Evolutionary conservation across 2,113 vertebrate species (phyloP).

Genomic region (Herpailurus yagouaroundi): DNA sequence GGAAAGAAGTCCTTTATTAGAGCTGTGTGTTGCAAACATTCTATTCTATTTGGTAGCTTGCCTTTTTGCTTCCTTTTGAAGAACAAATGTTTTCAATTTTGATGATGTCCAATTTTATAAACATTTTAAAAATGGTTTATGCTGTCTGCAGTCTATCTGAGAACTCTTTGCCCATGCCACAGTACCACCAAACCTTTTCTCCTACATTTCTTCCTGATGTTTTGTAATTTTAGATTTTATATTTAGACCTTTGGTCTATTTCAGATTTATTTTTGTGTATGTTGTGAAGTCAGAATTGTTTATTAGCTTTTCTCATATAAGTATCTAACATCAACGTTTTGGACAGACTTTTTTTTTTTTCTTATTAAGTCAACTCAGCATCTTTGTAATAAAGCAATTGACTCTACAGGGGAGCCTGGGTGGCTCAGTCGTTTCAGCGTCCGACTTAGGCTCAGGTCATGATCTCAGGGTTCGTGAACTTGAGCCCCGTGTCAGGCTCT

Average conservation of each 20-base stretch:
- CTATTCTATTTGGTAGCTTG: background rate
- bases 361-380: background rate
- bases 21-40: background rate
- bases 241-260: background rate
- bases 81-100: conserved; percentile 39
- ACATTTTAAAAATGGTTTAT: background rate
- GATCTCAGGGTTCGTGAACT: no score
- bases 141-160: background rate
- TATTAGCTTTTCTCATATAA: background rate
- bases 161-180: background rate
- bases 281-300: background rate
- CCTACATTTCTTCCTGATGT: background rate
- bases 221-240: background rate
- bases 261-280: background rate
- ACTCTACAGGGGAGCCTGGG: background rate
- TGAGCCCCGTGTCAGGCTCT: no score
- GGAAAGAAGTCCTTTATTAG: conserved; percentile 5
- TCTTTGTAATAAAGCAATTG: background rate
- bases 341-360: background rate
- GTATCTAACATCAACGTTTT: background rate
- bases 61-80: background rate
- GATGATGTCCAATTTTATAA: background rate
- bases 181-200: background rate
- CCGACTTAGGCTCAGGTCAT: no score
- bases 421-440: no score